Percentiles rank a stretch among this genome's conserved stretches.
Evolutionary conservation across 2,888 invertebrate species (phyloP).

Genomic region (Sesia bembeciformis): DNA sequence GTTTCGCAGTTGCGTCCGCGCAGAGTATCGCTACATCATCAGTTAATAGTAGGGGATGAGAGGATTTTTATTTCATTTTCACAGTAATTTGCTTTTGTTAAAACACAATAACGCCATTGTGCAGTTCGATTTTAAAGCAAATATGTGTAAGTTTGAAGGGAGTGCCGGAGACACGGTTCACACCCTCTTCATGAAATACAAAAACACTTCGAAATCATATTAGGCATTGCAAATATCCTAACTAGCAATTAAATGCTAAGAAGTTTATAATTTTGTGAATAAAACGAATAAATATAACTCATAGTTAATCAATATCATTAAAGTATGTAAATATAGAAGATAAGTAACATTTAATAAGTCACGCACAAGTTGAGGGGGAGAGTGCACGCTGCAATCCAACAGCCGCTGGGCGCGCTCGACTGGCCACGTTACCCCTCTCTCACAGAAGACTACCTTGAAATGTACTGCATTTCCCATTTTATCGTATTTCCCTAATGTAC

Average conservation of each 20-base stretch:
- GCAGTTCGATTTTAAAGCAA: constrained; percentile 63
- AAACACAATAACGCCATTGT: constrained; percentile 58
- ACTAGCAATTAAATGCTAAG: too few species aligned
- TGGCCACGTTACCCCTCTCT: too few species aligned
- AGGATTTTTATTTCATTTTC: constrained; percentile 68
- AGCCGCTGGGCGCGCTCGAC: too few species aligned
- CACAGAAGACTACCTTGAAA: too few species aligned
- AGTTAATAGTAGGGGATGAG: constrained; percentile 70
- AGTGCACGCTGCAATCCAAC: too few species aligned
- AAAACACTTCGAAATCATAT: background rate
- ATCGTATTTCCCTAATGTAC: too few species aligned
- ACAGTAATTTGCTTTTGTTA: constrained; percentile 70
- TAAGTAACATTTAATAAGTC: background rate
- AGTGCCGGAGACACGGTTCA: constrained; percentile 52
- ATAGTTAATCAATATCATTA: background rate
- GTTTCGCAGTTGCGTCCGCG: constrained; percentile 53
- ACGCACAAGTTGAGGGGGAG: background rate
- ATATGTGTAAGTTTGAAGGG: constrained; percentile 50
- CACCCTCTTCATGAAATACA: constrained; percentile 37
- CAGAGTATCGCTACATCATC: constrained; percentile 70
- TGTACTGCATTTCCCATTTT: too few species aligned
- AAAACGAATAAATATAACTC: too few species aligned
- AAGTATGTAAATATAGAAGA: too few species aligned
- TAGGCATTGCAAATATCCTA: too few species aligned
- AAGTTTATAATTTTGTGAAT: too few species aligned